phyloP scores from a whole-genome alignment of 2,888 invertebrate genomes.

The Hyppa rectilinea region DNA sequence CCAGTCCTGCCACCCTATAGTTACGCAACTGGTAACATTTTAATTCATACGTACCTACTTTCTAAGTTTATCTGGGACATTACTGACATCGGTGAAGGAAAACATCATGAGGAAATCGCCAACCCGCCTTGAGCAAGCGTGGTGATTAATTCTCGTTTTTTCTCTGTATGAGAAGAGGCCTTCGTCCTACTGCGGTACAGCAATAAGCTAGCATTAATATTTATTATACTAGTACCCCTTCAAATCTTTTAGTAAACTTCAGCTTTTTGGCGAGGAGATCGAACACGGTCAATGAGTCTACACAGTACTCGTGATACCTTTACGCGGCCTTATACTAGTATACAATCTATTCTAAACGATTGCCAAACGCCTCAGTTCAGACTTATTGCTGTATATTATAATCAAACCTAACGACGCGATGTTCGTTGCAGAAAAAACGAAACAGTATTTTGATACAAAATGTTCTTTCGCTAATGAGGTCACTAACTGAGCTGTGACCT shows the following conservation, averaged over 20 bases:
- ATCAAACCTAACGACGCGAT: too few relatives aligned
- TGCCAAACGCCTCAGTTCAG: background rate
- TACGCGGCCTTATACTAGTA: background rate
- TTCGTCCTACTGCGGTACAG: background rate
- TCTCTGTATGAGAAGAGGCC: background rate
- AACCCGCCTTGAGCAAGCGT: too few relatives aligned
- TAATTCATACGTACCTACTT: background rate
- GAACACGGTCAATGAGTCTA: background rate
- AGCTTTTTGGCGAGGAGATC: background rate
- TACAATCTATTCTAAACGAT: background rate
- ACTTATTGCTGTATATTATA: background rate
- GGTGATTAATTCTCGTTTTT: background rate
- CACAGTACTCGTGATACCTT: background rate
- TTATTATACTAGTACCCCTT: background rate
- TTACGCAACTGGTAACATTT: too few relatives aligned
- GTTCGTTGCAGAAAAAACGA: background rate
- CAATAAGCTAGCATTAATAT: background rate
- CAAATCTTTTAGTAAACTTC: constrained; percentile 16
- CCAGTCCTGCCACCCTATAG: too few relatives aligned
- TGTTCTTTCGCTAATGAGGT: constrained; percentile 33
- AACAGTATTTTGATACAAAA: background rate
- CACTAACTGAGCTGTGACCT: constrained; percentile 25
- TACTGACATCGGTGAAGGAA: background rate
- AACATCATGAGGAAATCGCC: too few relatives aligned
- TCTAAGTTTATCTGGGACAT: background rate